Percentiles rank a stretch among this genome's conserved stretches.
Conservation (phyloP, 2,113 vertebrate species). For the Amazona guildingii region DNA sequence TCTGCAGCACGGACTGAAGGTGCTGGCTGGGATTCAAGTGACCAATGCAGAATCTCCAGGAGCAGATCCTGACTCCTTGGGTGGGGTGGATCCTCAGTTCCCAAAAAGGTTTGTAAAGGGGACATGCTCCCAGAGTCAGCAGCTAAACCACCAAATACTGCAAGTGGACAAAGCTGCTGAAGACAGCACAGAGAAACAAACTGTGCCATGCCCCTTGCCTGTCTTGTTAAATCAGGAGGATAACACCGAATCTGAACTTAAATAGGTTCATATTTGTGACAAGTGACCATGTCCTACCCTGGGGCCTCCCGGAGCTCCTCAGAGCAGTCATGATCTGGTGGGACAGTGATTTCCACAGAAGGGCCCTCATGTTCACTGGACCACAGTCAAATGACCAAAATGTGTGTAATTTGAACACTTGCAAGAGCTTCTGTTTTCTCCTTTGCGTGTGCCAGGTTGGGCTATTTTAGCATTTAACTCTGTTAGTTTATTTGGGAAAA, state of each 20-base stretch:
- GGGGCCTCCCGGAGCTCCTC: background rate
- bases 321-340: background rate
- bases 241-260: background rate
- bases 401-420: background rate
- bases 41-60: background rate
- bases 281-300: rapidly evolving
- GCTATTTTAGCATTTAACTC: background rate
- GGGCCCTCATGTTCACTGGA: background rate
- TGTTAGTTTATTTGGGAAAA: background rate
- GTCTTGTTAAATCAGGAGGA: background rate
- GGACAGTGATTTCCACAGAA: background rate
- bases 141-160: background rate
- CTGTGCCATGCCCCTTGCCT: background rate
- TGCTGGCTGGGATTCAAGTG: background rate
- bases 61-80: background rate
- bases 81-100: background rate
- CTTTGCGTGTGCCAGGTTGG: background rate
- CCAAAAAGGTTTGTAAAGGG: background rate
- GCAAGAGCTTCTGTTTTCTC: background rate
- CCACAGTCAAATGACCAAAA: background rate
- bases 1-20: background rate
- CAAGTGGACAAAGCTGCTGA: background rate
- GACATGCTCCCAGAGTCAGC: background rate
- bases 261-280: background rate
- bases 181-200: rapidly evolving